Evolutionary conservation across 2,888 invertebrate species (phyloP), one percentile per base, ranked within the genome.

Genomic region (Lampropteryx suffumata): DNA sequence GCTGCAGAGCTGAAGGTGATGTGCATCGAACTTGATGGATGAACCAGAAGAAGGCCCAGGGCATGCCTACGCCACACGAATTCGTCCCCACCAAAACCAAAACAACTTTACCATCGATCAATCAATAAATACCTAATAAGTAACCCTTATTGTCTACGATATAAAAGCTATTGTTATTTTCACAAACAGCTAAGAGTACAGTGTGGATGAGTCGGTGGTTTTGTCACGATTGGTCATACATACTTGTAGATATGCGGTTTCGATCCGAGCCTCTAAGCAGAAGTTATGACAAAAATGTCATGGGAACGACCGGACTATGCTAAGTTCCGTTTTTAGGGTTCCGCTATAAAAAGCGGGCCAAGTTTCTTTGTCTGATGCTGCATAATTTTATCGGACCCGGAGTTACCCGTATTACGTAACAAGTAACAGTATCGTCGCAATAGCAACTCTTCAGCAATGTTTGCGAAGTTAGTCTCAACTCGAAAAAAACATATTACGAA

Each of bases 141-240:
- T 44, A 17, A 46, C 35, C 44, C 66, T 63, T 76, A 71, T 50
- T 10, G 13, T 41, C 57, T 48, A 17, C 24, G 3, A 0, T 1
- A 64, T 76, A 84, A 64, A 63, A 73, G 54, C 57, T 37, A 71
- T 27, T 60, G 54, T 76, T 14, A n/a, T 1, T n/a, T 4, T 42
- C 35, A 11, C 30, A 49, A 48, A 37, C 27, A 42, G 54, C 61
- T 55, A 58, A 60, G 51, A 44, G 45, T 61, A 69, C 62, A 76
- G 72, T 67, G 73, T 74, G 71, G 81, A 82, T 83, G 82, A 82
- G 76, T 82, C 76, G 80, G 83, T 83, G 88, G 88, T 88, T 87
- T 86, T 89, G 89, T 89, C 87, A 85, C 85, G 83, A 87, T 88
- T 88, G 88, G 88, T 89, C 84, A 86, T 84, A 88, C 83, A 85